Evolutionary conservation across 2,888 invertebrate genomes (phyloP), one percentile per base, ranked within the genome.

Genomic region (Meteorus colon): DNA sequence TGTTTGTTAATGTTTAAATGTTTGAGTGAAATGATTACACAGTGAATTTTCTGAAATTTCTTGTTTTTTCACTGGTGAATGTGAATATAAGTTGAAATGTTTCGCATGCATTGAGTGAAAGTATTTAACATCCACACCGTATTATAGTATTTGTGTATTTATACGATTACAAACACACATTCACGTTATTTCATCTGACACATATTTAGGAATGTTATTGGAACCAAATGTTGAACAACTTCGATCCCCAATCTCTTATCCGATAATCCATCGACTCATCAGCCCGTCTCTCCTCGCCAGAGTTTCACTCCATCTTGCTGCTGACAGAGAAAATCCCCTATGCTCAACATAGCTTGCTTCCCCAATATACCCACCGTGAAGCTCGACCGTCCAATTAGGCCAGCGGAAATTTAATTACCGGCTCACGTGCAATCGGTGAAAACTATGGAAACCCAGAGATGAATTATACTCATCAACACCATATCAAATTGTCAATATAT

Each of bases 241-340:
- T 78, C 74, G 24, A 62, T 45, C 59, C 65, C 71, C 65, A 70
- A 78, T 73, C 76, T 73, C 76, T 73, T n/a, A 60, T 41, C 81
- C 81, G 84, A 86, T 87, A 88, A 88, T 88, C 87, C 86, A 77
- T 73, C 84, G 87, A 87, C 86, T 89, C 87, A 87, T 79, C 87
- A 85, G 79, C 82, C 82, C 88, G 89, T 89, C 89, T 88, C 86
- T 84, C 83, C 84, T 88, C 85, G 82, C 81, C 87, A 86, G 82
- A 82, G 85, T 86, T 89, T 88, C 89, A 89, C 89, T 89, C 89
- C 86, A 88, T 89, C 89, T 89, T 89, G 84, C 74, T 83, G 89
- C 84, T 89, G 89, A 89, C 89, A 89, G 88, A 86, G 84, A 83
- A 87, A 89, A 89, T 89, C 89, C 87, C 87, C 84, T 77, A 80